phyloP scores from a whole-genome alignment of 30 jellyfish, hydroid and myxozoan genomes.

The Cassiopea xamachana region DNA sequence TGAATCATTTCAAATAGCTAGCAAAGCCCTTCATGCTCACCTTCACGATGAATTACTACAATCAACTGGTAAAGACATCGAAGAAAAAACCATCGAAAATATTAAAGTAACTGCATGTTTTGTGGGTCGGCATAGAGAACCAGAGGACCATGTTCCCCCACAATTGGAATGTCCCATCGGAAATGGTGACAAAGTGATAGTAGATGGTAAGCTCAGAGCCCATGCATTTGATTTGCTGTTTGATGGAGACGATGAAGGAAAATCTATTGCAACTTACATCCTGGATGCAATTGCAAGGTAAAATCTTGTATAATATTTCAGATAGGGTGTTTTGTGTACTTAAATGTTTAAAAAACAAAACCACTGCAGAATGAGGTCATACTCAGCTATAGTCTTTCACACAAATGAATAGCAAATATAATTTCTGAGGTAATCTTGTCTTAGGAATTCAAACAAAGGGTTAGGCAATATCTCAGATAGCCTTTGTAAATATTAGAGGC shows the following conservation, averaged over 20 bases:
- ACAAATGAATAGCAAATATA: no score
- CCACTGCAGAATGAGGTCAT: no score
- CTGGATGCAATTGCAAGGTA: conserved; percentile 81
- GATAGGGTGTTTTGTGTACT: not conserved
- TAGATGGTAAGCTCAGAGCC: conserved; percentile 85
- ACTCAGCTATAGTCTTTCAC: no score
- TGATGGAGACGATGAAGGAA: conserved; percentile 88
- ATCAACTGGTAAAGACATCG: conserved; percentile 28
- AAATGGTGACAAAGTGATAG: conserved; percentile 45
- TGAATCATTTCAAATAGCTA: conserved; percentile 81
- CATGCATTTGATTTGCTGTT: conserved; percentile 75
- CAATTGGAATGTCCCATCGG: conserved; percentile 69
- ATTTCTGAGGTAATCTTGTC: no score
- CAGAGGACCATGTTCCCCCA: conserved; percentile 59
- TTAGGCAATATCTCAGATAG: no score
- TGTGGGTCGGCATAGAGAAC: conserved; percentile 80
- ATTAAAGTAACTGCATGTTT: conserved; percentile 84
- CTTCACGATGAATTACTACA: conserved; percentile 61
- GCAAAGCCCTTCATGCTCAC: conserved; percentile 62
- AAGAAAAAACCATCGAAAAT: conserved; percentile 78
- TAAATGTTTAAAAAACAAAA: not conserved
- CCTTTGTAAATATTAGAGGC: no score
- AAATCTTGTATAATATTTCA: not conserved
- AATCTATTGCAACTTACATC: conserved; percentile 79
- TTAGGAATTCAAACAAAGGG: no score